phyloP scores from a whole-genome alignment of 2,888 invertebrate species.

The Sphaerolaimus hirsutus region DNA sequence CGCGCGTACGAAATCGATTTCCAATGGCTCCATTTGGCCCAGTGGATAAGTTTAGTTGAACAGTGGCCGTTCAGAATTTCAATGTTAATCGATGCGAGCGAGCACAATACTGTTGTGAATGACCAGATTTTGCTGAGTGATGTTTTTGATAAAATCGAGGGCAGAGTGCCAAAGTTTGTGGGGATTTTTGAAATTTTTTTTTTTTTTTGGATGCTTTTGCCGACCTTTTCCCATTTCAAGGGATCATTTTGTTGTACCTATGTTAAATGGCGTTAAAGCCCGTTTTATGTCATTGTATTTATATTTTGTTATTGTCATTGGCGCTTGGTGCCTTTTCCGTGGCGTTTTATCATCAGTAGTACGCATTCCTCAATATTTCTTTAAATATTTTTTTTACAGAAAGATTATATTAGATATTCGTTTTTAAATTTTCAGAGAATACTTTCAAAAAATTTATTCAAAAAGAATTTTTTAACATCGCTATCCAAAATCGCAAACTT shows the following conservation, averaged over 20 bases:
- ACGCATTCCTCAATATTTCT: no score
- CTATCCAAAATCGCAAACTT: not conserved
- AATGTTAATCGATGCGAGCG: constrained; percentile 83
- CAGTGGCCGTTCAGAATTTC: constrained; percentile 95
- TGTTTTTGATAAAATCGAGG: not conserved
- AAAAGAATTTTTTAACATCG: not conserved
- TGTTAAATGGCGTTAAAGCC: no score
- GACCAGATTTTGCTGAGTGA: not conserved
- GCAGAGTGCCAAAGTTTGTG: not conserved
- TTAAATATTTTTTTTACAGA: no score
- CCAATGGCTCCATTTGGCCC: constrained; percentile 88
- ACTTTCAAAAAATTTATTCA: not conserved
- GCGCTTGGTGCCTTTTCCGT: no score
- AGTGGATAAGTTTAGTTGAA: constrained; percentile 93
- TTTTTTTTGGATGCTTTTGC: not conserved
- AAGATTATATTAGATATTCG: no score
- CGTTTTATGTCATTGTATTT: no score
- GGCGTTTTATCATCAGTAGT: no score
- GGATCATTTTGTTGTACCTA: not conserved
- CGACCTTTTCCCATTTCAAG: not conserved
- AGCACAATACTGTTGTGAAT: constrained; percentile 32
- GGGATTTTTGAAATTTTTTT: not conserved
- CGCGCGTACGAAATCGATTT: constrained; percentile 97
- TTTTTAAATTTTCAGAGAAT: not conserved
- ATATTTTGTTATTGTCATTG: no score